A percentile compares a stretch with the other conserved stretches of the same genome.
phyloP scores from a whole-genome alignment of 2,113 vertebrate species.

The Pardalotus punctatus region DNA sequence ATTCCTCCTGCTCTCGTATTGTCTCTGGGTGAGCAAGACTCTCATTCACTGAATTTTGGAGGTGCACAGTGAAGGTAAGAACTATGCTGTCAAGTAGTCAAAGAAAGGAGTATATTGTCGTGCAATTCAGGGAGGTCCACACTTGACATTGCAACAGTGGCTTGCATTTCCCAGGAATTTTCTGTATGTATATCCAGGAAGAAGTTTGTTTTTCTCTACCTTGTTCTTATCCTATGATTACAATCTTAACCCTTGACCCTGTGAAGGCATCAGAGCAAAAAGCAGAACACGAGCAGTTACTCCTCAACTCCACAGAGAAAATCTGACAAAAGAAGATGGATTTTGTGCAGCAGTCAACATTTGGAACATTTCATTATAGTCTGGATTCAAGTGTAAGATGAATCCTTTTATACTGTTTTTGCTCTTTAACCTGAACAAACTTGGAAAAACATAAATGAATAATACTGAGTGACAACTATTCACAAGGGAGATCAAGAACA shows the following conservation, averaged over 20 bases:
- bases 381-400: background rate
- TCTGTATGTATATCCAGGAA: background rate
- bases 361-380: background rate
- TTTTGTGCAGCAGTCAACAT: background rate
- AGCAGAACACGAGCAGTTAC: background rate
- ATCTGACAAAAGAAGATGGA: background rate
- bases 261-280: background rate
- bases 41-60: background rate
- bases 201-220: background rate
- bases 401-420: background rate
- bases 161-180: background rate
- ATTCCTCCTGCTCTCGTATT: accelerated
- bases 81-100: background rate
- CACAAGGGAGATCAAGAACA: background rate
- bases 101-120: background rate
- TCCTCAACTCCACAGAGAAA: background rate
- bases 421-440: background rate
- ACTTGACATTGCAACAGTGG: background rate
- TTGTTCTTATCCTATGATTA: background rate
- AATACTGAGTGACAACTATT: background rate
- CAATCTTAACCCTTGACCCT: background rate
- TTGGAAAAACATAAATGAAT: background rate
- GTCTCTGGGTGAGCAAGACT: background rate
- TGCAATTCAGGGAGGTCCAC: background rate
- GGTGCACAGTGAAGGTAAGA: background rate